Conservation (phyloP, 2,888 invertebrate species). For the Chrysolina americana region DNA sequence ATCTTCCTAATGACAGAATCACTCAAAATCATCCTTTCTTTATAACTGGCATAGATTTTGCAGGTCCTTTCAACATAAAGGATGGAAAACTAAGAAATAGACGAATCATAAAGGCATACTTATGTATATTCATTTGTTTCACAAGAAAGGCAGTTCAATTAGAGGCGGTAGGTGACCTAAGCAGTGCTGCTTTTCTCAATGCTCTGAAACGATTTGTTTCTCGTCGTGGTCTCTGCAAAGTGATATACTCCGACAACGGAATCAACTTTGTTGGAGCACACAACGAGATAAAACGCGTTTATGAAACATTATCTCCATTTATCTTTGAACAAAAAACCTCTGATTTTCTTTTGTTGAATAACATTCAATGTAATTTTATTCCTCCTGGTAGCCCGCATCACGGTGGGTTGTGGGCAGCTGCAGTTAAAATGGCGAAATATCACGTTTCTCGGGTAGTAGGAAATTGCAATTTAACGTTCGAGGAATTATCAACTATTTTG, state of each 20-base stretch:
- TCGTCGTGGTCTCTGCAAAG: slow-evolving; percentile 49
- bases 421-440: slow-evolving; percentile 16
- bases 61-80: slow-evolving; percentile 47
- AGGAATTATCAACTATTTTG: slow-evolving; percentile 6
- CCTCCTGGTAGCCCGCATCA: no score
- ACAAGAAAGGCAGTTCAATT: slow-evolving; percentile 50
- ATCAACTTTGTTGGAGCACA: slow-evolving; percentile 53
- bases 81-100: slow-evolving; percentile 42
- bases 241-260: slow-evolving; percentile 52
- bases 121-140: slow-evolving; percentile 52
- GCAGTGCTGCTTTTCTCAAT: slow-evolving; percentile 45
- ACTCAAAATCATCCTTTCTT: slow-evolving; percentile 44
- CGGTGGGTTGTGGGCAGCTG: slow-evolving; percentile 38
- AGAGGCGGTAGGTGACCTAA: slow-evolving; percentile 38
- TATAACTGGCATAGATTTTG: slow-evolving; percentile 48
- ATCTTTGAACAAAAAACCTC: slow-evolving; percentile 1
- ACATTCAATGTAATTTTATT: slow-evolving; percentile 32
- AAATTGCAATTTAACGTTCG: no score
- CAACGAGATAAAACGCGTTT: slow-evolving; percentile 35
- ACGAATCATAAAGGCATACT: slow-evolving; percentile 44
- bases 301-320: neutral
- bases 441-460: no score
- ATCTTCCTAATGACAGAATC: slow-evolving; percentile 41
- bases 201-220: slow-evolving; percentile 53
- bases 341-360: slow-evolving; percentile 31